These are phyloP conservation scores for Phoenicopterus ruber DNA, from an alignment of 2,113 vertebrate species.

Conservation along the genomic window DNA sequence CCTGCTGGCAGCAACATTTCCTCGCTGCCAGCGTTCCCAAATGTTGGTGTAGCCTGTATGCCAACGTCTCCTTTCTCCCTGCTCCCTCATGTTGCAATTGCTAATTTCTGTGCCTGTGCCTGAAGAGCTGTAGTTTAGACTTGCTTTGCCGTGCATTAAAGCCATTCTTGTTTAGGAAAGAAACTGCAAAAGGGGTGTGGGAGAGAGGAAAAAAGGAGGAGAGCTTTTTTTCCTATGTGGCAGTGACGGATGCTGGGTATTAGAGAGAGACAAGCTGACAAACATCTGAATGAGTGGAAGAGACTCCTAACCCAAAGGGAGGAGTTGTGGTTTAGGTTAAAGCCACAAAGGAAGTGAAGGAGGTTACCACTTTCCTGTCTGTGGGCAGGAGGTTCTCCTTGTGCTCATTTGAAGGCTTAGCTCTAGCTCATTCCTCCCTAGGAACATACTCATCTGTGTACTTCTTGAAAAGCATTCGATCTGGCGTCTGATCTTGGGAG, in stretches of 20 bases:
- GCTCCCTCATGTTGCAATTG: neutral
- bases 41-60: neutral
- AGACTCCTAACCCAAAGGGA: constrained; percentile 61
- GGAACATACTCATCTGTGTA: constrained; percentile 32
- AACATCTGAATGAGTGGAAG: constrained; percentile 65
- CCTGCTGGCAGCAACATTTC: constrained; percentile 21
- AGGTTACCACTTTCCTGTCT: constrained; percentile 74
- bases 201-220: neutral
- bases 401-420: constrained; percentile 55
- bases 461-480: constrained; percentile 37
- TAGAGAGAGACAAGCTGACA: constrained; percentile 39
- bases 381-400: constrained; percentile 71
- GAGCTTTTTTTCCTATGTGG: neutral
- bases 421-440: constrained; percentile 44
- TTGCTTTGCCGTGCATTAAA: neutral
- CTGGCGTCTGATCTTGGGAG: constrained; percentile 20
- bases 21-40: neutral
- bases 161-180: neutral
- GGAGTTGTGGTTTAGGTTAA: constrained; percentile 76
- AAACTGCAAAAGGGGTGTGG: neutral
- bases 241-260: neutral
- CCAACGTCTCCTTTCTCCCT: neutral
- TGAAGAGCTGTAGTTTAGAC: constrained; percentile 18
- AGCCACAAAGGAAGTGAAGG: constrained; percentile 77
- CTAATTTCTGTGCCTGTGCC: neutral